A percentile compares a stretch with the other conserved stretches of the same genome.
Conservation (phyloP, 2,797 vertebrate genomes). For the Sternotherus odoratus region DNA sequence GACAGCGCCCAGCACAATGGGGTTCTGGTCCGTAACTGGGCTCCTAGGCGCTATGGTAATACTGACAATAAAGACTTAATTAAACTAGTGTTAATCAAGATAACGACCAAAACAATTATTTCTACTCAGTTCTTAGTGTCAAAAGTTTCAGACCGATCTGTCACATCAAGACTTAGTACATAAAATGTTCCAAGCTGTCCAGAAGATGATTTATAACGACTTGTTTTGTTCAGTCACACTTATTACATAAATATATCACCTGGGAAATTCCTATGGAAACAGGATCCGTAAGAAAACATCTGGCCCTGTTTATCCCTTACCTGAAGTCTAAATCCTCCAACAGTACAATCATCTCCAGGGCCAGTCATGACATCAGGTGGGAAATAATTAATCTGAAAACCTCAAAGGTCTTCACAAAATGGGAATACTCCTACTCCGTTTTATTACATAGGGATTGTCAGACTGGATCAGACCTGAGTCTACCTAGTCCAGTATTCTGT, state of each 20-base stretch:
- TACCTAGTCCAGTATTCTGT: neutral
- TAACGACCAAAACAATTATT: neutral
- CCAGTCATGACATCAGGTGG: neutral
- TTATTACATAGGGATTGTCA: neutral
- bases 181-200: neutral
- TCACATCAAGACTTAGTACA: neutral
- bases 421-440: neutral
- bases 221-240: neutral
- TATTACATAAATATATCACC: slow-evolving; percentile 29
- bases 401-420: slow-evolving; percentile 29
- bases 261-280: slow-evolving; percentile 62
- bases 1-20: neutral
- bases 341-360: neutral
- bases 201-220: slow-evolving; percentile 38
- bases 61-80: neutral
- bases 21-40: neutral
- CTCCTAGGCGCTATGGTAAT: neutral
- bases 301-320: slow-evolving; percentile 48
- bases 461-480: neutral
- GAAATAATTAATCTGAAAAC: neutral
- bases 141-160: neutral
- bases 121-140: slow-evolving; percentile 16
- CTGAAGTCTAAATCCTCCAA: neutral
- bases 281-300: slow-evolving; percentile 39
- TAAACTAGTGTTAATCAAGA: neutral